Conservation (phyloP, 2,797 vertebrate species). For the Enteromius trimaculatus region DNA sequence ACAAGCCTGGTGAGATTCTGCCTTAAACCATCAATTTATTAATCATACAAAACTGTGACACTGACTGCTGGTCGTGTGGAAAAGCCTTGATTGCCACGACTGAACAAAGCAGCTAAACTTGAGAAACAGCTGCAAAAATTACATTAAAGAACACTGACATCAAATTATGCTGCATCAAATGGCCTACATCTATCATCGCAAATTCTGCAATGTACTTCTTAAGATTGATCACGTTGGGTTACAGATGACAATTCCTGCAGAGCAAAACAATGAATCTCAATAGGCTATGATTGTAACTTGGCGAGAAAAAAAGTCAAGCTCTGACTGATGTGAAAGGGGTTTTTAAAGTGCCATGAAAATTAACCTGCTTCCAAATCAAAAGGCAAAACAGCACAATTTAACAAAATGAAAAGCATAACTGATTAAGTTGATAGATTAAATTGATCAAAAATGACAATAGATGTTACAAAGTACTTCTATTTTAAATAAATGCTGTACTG, state of each 20-base stretch:
- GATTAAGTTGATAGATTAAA: neutral
- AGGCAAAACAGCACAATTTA: neutral
- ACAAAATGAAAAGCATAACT: neutral
- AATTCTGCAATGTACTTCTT: conserved; percentile 8
- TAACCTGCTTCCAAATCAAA: neutral
- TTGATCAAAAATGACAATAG: neutral
- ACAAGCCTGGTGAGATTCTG: conserved; percentile 2
- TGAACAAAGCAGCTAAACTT: neutral
- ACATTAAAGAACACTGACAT: conserved; percentile 20
- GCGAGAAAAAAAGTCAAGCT: neutral
- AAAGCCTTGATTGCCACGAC: neutral
- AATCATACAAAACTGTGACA: neutral
- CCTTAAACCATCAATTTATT: conserved; percentile 1
- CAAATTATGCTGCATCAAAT: conserved; percentile 25
- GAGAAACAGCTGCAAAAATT: conserved; percentile 19
- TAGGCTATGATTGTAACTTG: neutral
- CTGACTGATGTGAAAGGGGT: neutral
- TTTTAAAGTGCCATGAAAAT: conserved; percentile 17
- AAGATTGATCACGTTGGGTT: conserved; percentile 25
- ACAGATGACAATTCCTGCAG: conserved; percentile 7
- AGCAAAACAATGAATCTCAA: conserved; percentile 37
- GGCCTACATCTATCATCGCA: conserved; percentile 22
- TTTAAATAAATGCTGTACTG: neutral
- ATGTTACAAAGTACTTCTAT: neutral
- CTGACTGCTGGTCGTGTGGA: neutral